A percentile compares a stretch with the other conserved stretches of the same genome.
Evolutionary conservation across 37 sponge, comb jelly and placozoan genomes (phyloP).

Genomic region (Beroe ovata): DNA sequence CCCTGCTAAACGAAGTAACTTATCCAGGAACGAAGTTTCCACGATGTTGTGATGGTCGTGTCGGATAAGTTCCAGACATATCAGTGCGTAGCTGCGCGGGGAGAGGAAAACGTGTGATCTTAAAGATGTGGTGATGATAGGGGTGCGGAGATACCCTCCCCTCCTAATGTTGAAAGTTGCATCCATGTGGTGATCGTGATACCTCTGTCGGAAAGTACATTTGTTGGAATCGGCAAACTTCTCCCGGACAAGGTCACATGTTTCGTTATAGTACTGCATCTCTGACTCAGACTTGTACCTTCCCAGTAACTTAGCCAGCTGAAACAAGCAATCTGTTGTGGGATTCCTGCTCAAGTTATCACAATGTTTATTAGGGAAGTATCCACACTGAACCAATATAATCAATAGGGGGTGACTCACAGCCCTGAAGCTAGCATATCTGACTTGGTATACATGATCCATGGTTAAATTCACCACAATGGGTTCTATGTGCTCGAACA

Average conservation of each 20-base stretch:
- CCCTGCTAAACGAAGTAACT: neutral
- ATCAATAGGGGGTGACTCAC: too few relatives aligned
- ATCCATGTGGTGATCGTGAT: neutral
- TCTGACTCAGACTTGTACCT: conserved; percentile 8
- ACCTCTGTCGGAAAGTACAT: conserved; percentile 54
- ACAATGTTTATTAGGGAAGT: too few relatives aligned
- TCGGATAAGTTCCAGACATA: conserved; percentile 33
- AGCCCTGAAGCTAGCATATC: conserved; percentile 9
- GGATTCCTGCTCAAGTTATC: too few relatives aligned
- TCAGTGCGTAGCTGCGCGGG: conserved; percentile 42
- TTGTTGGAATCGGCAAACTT: conserved; percentile 44
- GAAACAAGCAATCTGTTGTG: neutral
- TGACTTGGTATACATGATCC: conserved; percentile 54
- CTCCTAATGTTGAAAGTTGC: too few relatives aligned
- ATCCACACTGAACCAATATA: too few relatives aligned
- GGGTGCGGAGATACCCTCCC: too few relatives aligned
- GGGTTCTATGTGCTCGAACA: conserved; percentile 38
- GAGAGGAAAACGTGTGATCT: too few relatives aligned
- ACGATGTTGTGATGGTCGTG: conserved; percentile 4
- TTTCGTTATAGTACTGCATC: neutral
- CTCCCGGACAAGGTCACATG: neutral
- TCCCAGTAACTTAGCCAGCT: conserved; percentile 17
- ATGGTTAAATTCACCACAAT: conserved; percentile 20
- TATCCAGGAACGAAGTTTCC: neutral
- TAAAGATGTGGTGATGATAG: too few relatives aligned